phyloP scores from a whole-genome alignment of 2,113 vertebrate genomes.

The Cardinalis cardinalis region DNA sequence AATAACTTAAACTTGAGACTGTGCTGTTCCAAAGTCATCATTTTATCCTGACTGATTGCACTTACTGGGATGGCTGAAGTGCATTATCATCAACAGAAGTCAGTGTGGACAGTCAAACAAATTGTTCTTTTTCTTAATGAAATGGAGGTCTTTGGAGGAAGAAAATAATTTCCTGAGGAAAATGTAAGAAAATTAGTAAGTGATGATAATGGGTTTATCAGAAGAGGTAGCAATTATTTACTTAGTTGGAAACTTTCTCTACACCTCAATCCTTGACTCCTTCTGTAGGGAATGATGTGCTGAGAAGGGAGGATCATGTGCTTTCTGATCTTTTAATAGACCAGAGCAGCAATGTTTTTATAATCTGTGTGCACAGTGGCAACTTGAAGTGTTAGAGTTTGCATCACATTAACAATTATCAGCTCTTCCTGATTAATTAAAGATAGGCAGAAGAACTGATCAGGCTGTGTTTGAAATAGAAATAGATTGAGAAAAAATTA shows the following conservation, averaged over 20 bases:
- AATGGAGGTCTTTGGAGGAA: background rate
- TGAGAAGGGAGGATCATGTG: slow-evolving; percentile 43
- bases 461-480: background rate
- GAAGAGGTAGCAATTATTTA: background rate
- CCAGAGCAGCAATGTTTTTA: background rate
- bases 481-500: background rate
- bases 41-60: background rate
- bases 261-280: background rate
- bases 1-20: background rate
- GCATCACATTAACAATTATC: background rate
- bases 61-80: background rate
- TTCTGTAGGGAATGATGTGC: slow-evolving; percentile 1
- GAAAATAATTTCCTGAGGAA: background rate
- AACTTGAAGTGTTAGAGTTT: background rate
- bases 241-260: background rate
- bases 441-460: background rate
- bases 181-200: background rate
- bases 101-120: background rate
- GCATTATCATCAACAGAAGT: background rate
- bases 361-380: background rate
- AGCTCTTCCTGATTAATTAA: slow-evolving; percentile 22
- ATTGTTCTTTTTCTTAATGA: background rate
- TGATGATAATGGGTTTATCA: background rate
- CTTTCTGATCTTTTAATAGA: slow-evolving; percentile 52
- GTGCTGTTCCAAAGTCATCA: background rate